These are phyloP conservation scores for Microcebus murinus DNA, from an alignment of 2,113 vertebrate species.

Conservation along the genomic window DNA sequence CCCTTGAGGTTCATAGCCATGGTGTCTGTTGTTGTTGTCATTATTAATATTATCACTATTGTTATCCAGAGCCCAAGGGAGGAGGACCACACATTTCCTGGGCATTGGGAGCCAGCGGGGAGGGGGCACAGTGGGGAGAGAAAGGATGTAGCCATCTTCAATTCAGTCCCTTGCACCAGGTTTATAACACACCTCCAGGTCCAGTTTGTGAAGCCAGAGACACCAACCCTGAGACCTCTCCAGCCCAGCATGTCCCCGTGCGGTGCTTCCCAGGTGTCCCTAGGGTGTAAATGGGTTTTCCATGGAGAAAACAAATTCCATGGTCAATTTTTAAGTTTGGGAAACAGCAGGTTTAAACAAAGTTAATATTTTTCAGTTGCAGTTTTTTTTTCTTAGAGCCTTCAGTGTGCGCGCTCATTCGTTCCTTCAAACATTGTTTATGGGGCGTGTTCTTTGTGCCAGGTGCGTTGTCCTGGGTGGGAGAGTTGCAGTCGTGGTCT, in stretches of 20 bases:
- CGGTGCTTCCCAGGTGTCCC: background rate
- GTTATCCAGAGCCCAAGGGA: background rate
- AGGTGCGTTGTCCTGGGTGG: background rate
- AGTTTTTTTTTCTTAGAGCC: background rate
- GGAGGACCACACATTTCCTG: background rate
- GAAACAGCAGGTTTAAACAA: background rate
- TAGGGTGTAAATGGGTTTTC: background rate
- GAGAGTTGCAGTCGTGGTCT: rapidly evolving
- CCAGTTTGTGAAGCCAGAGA: background rate
- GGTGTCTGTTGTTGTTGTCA: conserved; percentile 44
- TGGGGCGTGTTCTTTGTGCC: background rate
- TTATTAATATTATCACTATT: background rate
- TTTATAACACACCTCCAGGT: background rate
- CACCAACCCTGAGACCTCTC: background rate
- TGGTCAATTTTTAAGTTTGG: background rate
- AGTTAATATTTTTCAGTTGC: background rate
- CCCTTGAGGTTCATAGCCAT: conserved; percentile 61
- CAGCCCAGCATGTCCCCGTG: background rate
- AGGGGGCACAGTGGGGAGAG: too few relatives aligned
- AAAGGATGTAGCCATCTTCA: background rate
- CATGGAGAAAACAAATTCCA: background rate
- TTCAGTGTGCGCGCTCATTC: background rate
- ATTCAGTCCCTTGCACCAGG: background rate
- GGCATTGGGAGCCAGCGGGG: background rate
- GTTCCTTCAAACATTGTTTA: background rate